Base-by-base conservation (phyloP, 2,113 vertebrate genomes). In the Psittacula cyanocephala region DNA sequence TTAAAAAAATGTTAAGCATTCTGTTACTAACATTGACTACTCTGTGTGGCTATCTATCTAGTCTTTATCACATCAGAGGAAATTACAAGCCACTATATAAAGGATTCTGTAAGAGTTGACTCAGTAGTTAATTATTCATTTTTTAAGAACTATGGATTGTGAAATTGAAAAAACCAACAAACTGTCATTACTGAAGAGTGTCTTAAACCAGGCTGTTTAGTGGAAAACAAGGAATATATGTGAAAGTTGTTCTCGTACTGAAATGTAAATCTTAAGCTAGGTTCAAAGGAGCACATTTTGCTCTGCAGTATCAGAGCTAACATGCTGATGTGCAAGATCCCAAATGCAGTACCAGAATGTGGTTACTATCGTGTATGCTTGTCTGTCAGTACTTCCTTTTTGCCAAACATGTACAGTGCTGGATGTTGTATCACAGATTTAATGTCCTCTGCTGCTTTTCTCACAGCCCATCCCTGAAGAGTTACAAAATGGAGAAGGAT, bases 401-500 rank as follows among this genome's bases (percentile, higher is more conserved):
- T 76, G 65, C 50, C 47, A 16, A 6, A 11, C 4, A 1, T 2
- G 19, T 11, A 47, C 86, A 8, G 8, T 19, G 53, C 28, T n/a
- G n/a, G 46, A 25, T 24, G 64, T 33, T 19, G 5, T 23, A 28
- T 65, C 44, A 7, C 55, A 7, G 50, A 0, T 3, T 15, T 3
- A 13, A 28, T 62, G 17, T 52, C 9, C 3, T 29, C 43, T 65
- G 2, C 18, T 39, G 65, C 47, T 93, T 70, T 44, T 59, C 52
- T 29, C 33, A 17, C 75, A 99, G 99, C 99, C 99, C 70, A 97
- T 99, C 86, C 98, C 99, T 6, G 99, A 99, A 95, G 99, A 99
- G 94, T 91, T 99, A 63, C 99, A 99, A 96, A 99, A 99, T 1
- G 99, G 99, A 43, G 99, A 99, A 79, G 99, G 99, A 8, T 99